Evolutionary conservation across 1,140 invertebrate species (phyloP).

Genomic region (Colletes latitarsis): DNA sequence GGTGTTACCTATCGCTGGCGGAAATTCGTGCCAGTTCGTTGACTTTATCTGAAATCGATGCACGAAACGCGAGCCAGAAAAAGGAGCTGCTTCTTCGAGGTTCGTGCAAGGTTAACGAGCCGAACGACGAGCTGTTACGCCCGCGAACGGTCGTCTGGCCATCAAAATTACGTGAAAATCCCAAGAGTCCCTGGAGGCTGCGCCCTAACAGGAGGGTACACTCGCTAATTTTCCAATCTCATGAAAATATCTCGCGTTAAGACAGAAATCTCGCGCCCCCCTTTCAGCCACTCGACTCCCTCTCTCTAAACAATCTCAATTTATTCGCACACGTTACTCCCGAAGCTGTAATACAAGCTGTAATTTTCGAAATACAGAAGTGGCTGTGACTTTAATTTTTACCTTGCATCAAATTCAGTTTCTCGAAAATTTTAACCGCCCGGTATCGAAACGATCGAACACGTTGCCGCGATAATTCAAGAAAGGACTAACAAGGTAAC

Average conservation of each 20-base stretch:
- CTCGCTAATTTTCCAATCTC: background rate
- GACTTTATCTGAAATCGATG: conserved; percentile 66
- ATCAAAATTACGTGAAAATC: conserved; percentile 38
- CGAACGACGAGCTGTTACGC: conserved; percentile 3
- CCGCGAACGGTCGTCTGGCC: conserved; percentile 5
- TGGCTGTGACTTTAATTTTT: too few relatives aligned
- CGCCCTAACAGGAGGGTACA: too few relatives aligned
- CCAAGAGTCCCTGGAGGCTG: background rate
- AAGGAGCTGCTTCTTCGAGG: conserved; percentile 34
- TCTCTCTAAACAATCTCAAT: too few relatives aligned
- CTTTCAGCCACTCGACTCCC: background rate
- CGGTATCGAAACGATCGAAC: too few relatives aligned
- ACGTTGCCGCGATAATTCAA: too few relatives aligned
- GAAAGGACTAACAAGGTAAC: too few relatives aligned
- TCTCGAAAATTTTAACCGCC: too few relatives aligned
- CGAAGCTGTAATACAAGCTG: too few relatives aligned
- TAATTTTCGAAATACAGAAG: too few relatives aligned
- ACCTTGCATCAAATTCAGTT: too few relatives aligned
- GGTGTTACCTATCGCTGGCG: conserved; percentile 23
- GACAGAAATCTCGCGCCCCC: background rate
- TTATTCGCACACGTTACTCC: too few relatives aligned
- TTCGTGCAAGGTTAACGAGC: conserved; percentile 55
- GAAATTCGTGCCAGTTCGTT: conserved; percentile 64
- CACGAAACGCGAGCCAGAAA: conserved; percentile 30
- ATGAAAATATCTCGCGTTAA: background rate